These are phyloP conservation scores for Poeciliopsis infans DNA, from an alignment of 2,797 vertebrate species.

Conservation along the genomic window DNA sequence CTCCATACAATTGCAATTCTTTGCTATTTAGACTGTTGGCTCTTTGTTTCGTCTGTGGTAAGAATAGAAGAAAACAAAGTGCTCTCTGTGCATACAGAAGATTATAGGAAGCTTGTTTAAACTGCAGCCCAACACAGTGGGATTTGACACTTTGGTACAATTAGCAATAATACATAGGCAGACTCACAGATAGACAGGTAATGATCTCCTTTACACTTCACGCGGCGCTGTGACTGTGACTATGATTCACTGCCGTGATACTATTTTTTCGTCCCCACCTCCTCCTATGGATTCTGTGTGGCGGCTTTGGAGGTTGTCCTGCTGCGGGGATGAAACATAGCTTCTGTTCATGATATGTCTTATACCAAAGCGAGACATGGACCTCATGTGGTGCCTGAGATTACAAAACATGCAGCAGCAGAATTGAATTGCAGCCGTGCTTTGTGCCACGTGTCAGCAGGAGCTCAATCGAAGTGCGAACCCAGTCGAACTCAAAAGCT, in stretches of 20 bases:
- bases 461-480: constrained; percentile 76
- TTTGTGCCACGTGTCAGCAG: constrained; percentile 69
- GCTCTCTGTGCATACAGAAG: constrained; percentile 7
- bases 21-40: constrained; percentile 31
- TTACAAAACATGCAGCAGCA: constrained; percentile 71
- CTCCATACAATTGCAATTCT: neutral
- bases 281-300: constrained; percentile 39
- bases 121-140: constrained; percentile 33
- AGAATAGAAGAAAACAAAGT: constrained; percentile 7
- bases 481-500: constrained; percentile 62
- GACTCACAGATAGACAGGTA: constrained; percentile 22
- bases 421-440: constrained; percentile 69
- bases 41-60: constrained; percentile 32
- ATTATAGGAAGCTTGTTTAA: constrained; percentile 42
- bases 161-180: constrained; percentile 20
- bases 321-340: constrained; percentile 50
- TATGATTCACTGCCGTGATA: constrained; percentile 48
- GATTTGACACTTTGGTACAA: constrained; percentile 31
- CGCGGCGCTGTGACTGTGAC: constrained; percentile 20
- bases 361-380: constrained; percentile 63
- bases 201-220: constrained; percentile 37
- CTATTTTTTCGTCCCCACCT: constrained; percentile 7
- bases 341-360: constrained; percentile 71
- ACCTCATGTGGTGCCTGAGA: constrained; percentile 71
- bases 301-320: constrained; percentile 52